Percentiles rank a stretch among this genome's conserved stretches.
Evolutionary conservation across 2,113 vertebrate species (phyloP).

Genomic region (Progne subis): DNA sequence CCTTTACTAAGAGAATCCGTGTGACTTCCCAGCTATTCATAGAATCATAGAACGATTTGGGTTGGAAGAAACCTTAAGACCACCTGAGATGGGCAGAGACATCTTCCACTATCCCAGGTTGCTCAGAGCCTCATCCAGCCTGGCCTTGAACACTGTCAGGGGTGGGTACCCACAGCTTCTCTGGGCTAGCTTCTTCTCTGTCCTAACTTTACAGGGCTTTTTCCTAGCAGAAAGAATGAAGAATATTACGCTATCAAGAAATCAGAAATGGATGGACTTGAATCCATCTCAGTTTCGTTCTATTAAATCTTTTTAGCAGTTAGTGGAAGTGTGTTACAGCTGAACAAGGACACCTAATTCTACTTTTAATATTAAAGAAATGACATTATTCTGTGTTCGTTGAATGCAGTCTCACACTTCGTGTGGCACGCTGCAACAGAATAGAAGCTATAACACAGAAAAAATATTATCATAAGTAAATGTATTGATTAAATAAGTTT

Average conservation of each 20-base stretch:
- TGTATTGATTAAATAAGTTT: not conserved
- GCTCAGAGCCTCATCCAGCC: not conserved
- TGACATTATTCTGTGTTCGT: rapidly evolving
- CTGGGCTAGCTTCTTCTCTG: not conserved
- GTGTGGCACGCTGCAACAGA: not conserved
- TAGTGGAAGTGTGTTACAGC: not conserved
- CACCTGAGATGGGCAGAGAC: not conserved
- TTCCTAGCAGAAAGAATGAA: not conserved
- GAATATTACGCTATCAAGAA: not conserved
- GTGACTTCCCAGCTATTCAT: not conserved
- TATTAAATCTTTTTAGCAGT: not conserved
- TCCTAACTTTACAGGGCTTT: not conserved
- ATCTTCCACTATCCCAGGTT: not conserved
- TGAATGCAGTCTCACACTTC: not conserved
- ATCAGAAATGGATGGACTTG: not conserved
- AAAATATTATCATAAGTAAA: not conserved
- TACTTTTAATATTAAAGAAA: not conserved
- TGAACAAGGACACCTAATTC: not conserved
- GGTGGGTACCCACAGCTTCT: not conserved
- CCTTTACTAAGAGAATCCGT: not conserved
- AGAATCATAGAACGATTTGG: not conserved
- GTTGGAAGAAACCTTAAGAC: not conserved
- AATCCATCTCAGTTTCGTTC: not conserved
- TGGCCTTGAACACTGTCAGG: not conserved
- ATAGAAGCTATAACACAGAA: not conserved